Evolutionary conservation across 2,113 vertebrate genomes (phyloP).

Genomic region (Mastomys natalensis): DNA sequence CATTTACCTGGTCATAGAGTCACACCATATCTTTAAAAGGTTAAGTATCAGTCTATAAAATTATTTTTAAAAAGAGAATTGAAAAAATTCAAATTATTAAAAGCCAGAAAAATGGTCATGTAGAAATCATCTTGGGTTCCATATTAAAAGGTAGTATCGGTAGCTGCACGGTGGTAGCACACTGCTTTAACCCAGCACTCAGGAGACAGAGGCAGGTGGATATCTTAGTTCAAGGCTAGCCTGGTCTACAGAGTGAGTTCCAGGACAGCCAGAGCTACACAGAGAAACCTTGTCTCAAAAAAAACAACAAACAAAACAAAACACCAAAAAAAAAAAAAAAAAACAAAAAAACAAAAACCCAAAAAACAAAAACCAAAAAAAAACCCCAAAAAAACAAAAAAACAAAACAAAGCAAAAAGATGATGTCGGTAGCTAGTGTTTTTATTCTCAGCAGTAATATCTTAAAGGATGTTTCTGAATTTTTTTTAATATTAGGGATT

Average conservation of each 20-base stretch:
- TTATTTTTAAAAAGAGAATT: neutral
- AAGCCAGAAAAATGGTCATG: neutral
- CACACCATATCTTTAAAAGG: neutral
- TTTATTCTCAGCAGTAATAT: neutral
- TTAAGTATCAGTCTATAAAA: neutral
- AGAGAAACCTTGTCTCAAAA: neutral
- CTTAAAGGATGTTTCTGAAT: slow-evolving; percentile 11
- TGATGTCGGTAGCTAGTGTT: neutral
- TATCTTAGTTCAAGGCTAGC: neutral
- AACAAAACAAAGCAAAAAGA: neutral
- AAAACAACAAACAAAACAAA: neutral
- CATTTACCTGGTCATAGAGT: neutral
- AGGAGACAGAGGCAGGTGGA: neutral
- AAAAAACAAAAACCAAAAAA: neutral
- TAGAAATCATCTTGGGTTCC: neutral
- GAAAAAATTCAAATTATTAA: neutral
- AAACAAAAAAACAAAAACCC: neutral
- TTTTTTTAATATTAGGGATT: neutral
- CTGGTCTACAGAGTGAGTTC: neutral
- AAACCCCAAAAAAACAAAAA: neutral
- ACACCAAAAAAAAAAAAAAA: no score
- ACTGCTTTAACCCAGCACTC: neutral
- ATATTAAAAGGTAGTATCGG: neutral
- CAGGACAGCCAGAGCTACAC: neutral
- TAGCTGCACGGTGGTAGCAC: neutral